Conservation (phyloP, 1,140 invertebrate genomes). For the Drosophila pachea region DNA sequence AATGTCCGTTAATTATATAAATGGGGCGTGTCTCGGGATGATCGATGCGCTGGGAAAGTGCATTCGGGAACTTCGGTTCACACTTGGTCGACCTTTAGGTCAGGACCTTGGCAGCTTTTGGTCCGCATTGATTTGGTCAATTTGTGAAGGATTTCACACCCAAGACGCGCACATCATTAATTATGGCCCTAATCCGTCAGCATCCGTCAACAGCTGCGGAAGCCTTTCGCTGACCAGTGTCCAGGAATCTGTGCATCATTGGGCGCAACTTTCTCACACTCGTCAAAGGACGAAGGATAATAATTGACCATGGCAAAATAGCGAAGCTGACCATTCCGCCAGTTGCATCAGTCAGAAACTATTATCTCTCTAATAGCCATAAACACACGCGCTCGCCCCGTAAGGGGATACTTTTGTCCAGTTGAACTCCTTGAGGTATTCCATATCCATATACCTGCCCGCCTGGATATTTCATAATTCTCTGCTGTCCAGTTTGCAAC, state of each 20-base stretch:
- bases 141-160: slow-evolving; percentile 49
- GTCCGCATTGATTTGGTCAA: slow-evolving; percentile 52
- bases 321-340: slow-evolving; percentile 75
- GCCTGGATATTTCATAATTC: slow-evolving; percentile 48
- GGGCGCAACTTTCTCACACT: slow-evolving; percentile 69
- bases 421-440: slow-evolving; percentile 42
- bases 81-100: slow-evolving; percentile 13
- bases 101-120: slow-evolving; percentile 31
- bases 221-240: slow-evolving; percentile 55
- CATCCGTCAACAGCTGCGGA: slow-evolving; percentile 59
- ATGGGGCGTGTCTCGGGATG: background rate
- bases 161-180: slow-evolving; percentile 63
- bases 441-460: background rate
- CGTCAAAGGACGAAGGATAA: slow-evolving; percentile 41
- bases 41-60: slow-evolving; percentile 9
- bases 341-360: slow-evolving; percentile 46
- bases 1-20: background rate
- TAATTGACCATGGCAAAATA: slow-evolving; percentile 78
- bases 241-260: slow-evolving; percentile 36
- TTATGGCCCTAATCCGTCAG: slow-evolving; percentile 73
- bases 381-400: slow-evolving; percentile 74
- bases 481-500: slow-evolving; percentile 60
- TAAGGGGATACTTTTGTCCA: slow-evolving; percentile 68
- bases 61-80: slow-evolving; percentile 23
- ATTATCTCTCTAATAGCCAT: slow-evolving; percentile 78